Conservation (phyloP, 2,888 invertebrate species). For the Philonicus albiceps region DNA sequence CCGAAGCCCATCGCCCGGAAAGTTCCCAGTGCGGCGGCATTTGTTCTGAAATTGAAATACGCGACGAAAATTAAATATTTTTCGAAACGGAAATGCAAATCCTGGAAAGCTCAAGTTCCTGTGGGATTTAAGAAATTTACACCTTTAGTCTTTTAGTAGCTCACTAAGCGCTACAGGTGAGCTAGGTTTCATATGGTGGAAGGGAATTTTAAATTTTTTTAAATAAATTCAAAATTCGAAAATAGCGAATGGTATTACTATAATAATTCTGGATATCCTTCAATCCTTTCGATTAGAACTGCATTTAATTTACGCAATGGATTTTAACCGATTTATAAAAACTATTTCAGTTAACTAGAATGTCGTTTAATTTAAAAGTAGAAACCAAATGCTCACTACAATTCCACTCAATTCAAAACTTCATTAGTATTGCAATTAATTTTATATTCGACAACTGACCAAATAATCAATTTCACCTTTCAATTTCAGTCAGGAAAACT, state of each 20-base stretch:
- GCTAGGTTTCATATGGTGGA: neutral
- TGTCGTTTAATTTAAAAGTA: neutral
- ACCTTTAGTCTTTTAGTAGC: neutral
- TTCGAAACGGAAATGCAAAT: neutral
- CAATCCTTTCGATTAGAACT: neutral
- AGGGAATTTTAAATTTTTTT: neutral
- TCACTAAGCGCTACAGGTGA: neutral
- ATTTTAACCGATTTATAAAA: neutral
- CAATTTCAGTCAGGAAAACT: neutral
- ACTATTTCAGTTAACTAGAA: no score
- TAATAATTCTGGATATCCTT: no score
- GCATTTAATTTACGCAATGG: neutral
- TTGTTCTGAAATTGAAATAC: constrained; percentile 16
- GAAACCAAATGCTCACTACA: neutral
- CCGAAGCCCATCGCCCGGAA: neutral
- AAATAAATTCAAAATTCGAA: neutral
- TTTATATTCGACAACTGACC: neutral
- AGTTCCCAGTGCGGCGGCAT: neutral
- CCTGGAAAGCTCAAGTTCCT: neutral
- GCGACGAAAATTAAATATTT: constrained; percentile 18
- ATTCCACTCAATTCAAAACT: neutral
- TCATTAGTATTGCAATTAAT: neutral
- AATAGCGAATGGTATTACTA: no score
- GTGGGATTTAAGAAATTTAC: neutral
- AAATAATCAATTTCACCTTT: neutral